Evolutionary conservation across 2,797 vertebrate genomes (phyloP), one percentile per base, ranked within the genome.

Genomic region (Microctenopoma stevenorrisi): DNA sequence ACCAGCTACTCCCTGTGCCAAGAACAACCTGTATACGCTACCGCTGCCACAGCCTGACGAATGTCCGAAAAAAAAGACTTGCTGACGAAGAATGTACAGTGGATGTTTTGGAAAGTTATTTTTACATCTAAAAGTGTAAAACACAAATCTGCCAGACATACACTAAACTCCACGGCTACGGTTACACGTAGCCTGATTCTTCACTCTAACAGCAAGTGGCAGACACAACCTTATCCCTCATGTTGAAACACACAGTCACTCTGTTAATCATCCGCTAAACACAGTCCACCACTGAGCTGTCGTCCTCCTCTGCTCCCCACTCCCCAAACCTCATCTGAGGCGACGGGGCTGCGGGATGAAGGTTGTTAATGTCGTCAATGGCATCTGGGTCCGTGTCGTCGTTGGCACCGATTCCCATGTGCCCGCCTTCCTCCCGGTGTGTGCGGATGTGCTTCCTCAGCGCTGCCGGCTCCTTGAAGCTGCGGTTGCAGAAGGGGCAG

Each of bases 401-500:
- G 0, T 60, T 61, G 75, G 75, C 66, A 0, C 15, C 76, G 0
- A 92, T 74, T 3, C 83, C 90, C 86, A 93, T 79, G 74, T 92
- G 91, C 4, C 90, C 91, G 0, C 91, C 90, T 62, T 94, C 94
- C 18, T 91, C 92, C 7, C 92, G 88, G 89, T 95, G 94, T 1
- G 92, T 93, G 62, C 94, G 90, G 58, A 94, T 89, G 79, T 95
- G 94, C 59, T 95, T 95, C 51, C 94, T 85, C 16, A 95, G 89
- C 2, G 93, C 93, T 0, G 93, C 94, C 0, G 94, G 93, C 75
- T 95, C 94, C 48, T 94, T 94, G 84, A 95, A 95, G 82, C 83
- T 92, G 87, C 94, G 92, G 85, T 93, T 93, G 86, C 94, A 95
- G 86, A 93, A 94, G 18, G 93, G 94, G 80, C 94, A 95, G 83